Conservation (phyloP, 2,113 vertebrate genomes). For the Odobenus rosmarus region DNA sequence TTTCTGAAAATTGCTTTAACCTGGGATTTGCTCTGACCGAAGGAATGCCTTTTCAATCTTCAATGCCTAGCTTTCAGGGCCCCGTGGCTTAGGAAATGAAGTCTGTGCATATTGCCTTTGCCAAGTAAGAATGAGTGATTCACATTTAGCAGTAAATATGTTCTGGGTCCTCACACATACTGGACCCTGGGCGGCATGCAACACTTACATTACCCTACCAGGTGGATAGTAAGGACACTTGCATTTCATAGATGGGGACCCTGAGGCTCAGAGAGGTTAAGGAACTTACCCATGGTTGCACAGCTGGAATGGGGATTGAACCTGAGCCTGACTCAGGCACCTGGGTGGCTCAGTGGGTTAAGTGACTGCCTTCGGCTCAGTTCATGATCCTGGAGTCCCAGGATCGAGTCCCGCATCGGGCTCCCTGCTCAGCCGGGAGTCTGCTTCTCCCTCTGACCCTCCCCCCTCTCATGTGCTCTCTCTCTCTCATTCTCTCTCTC, state of each 20-base stretch:
- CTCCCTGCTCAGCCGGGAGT: no score
- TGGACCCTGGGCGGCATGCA: neutral
- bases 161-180: neutral
- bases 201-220: neutral
- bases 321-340: neutral
- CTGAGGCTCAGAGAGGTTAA: neutral
- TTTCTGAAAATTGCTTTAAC: neutral
- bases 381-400: no score
- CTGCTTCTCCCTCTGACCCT: no score
- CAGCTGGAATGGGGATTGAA: neutral
- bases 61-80: neutral
- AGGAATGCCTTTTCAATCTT: neutral
- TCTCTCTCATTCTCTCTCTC: no score
- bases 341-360: no score
- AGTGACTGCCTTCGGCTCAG: no score
- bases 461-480: no score
- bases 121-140: neutral
- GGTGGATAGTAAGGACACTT: neutral
- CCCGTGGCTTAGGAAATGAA: neutral
- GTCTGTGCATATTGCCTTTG: neutral
- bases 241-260: neutral
- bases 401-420: no score
- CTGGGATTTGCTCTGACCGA: conserved; percentile 9
- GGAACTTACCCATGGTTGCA: neutral
- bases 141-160: neutral